A percentile compares a stretch with the other conserved stretches of the same genome.
phyloP scores from a whole-genome alignment of 2,797 vertebrate genomes.

The Sebastes taczanowskii region DNA sequence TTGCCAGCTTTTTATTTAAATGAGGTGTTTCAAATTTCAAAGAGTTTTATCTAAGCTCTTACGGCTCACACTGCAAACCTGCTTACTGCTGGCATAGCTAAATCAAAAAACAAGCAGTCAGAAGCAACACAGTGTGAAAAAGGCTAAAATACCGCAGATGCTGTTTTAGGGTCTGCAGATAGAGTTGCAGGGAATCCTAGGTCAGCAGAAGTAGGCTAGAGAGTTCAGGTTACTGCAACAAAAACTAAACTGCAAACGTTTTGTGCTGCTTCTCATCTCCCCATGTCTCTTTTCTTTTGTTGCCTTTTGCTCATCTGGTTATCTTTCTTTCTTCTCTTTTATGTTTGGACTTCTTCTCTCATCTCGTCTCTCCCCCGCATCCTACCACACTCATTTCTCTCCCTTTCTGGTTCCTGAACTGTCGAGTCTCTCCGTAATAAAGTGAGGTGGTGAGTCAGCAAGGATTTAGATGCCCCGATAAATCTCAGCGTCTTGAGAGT shows the following conservation, averaged over 20 bases:
- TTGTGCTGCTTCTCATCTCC: neutral
- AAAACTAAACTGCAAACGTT: constrained; percentile 4
- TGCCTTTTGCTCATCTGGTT: neutral
- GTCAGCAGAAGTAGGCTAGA: constrained; percentile 40
- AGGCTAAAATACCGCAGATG: constrained; percentile 20
- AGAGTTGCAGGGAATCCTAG: constrained; percentile 14
- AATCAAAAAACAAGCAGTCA: constrained; percentile 16
- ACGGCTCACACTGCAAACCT: constrained; percentile 10
- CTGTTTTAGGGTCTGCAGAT: constrained; percentile 31
- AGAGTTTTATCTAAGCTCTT: constrained; percentile 8
- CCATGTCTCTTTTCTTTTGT: neutral
- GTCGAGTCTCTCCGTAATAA: constrained; percentile 27
- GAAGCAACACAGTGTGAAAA: constrained; percentile 1
- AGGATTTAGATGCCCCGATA: constrained; percentile 33
- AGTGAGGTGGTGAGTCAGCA: constrained; percentile 55
- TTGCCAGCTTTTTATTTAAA: constrained; percentile 23
- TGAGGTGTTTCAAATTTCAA: neutral
- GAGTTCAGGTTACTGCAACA: constrained; percentile 35
- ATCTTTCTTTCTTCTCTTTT: neutral
- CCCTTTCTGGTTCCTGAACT: constrained; percentile 19
- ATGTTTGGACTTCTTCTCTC: neutral
- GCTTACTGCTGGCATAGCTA: constrained; percentile 22
- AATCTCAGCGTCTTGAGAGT: constrained; percentile 37
- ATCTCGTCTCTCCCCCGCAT: neutral
- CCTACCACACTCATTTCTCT: neutral